Percentiles rank a stretch among this genome's conserved stretches.
phyloP scores from a whole-genome alignment of 2,888 invertebrate species.

The Lepidocyrtinus sp. region DNA sequence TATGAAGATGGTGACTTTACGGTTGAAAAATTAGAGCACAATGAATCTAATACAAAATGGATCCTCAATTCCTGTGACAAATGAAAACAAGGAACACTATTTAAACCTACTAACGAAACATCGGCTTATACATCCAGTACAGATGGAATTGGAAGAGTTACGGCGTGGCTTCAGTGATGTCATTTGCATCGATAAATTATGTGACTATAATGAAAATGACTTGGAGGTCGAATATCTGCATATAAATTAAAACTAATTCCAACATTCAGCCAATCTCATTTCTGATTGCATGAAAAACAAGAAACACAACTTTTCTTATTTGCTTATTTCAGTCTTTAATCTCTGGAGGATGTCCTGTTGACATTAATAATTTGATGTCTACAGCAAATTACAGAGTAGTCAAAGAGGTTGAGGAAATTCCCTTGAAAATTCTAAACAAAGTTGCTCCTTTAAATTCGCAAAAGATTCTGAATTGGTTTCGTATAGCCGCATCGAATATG shows the following conservation, averaged over 20 bases:
- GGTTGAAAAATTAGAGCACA: too few species aligned
- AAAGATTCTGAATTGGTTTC: conserved; percentile 37
- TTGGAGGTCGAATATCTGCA: too few species aligned
- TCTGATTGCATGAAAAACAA: too few species aligned
- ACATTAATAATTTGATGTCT: conserved; percentile 15
- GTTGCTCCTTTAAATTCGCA: conserved; percentile 1
- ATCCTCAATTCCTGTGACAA: conserved; percentile 19
- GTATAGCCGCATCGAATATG: conserved; percentile 23
- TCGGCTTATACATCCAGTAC: conserved; percentile 25
- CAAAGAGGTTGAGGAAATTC: conserved; percentile 21
- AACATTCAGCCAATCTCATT: too few species aligned
- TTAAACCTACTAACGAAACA: conserved; percentile 15
- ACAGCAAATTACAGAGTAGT: conserved; percentile 26
- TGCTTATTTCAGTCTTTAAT: too few species aligned
- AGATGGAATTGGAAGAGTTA: conserved; percentile 24
- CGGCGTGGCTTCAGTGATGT: conserved; percentile 29
- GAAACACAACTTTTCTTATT: too few species aligned
- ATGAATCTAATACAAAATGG: conserved; percentile 31
- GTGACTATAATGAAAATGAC: conserved; percentile 28
- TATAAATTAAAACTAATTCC: too few species aligned
- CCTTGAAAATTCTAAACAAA: not conserved
- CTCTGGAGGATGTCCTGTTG: conserved; percentile 23
- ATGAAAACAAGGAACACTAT: conserved; percentile 34
- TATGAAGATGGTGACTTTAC: not conserved
- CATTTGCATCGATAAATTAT: conserved; percentile 21